Base-by-base conservation (phyloP, 1,140 invertebrate genomes). In the Lasaia peninsularis region DNA sequence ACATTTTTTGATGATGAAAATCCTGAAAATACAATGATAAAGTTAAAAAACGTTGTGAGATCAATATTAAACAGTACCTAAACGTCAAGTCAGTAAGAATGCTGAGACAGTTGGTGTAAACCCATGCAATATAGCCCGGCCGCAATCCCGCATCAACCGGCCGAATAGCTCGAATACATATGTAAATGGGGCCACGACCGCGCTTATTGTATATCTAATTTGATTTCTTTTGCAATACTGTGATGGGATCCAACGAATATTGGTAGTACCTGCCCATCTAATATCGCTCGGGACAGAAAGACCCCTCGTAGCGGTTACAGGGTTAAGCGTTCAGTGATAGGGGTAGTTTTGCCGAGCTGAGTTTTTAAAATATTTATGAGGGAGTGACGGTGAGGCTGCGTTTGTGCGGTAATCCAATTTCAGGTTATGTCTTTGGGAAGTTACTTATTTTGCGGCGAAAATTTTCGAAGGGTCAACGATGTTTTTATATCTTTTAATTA, bases 151-250 rank as follows among this genome's bases (percentile, higher is more conserved):
- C 75, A 83, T 84, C 80, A 78, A 67, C 67, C 71, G 73, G 58
- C 79, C 81, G 71, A 87, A 87, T 87, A 82, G 73, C 79, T 66
- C 12, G 74, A 73, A 84, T 87, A 77, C 79, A 86, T 87, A 87
- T 87, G 82, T 82, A 87, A 87, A 87, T 87, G 63, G 68, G 73
- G 64, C 65, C 80, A 85, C 75, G 71, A 76, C 71, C 78, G 63
- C 68, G 78, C 83, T 87, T 88, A 88, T 88, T 88, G 84, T 86
- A 72, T 86, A 84, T 85, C 79, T 88, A 86, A 88, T 88, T 88
- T 84, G 82, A 86, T 83, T 86, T 77, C 80, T 86, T 86, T 84
- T 73, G 79, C 79, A 82, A 80, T 82, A 77, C 78, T 64, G 72
- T 78, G 79, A 84, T 84, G 78, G 80, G 80, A 78, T 76, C 71